A percentile compares a stretch with the other conserved stretches of the same genome.
phyloP scores from a whole-genome alignment of 2,888 invertebrate genomes.

The Euplagia quadripunctaria region DNA sequence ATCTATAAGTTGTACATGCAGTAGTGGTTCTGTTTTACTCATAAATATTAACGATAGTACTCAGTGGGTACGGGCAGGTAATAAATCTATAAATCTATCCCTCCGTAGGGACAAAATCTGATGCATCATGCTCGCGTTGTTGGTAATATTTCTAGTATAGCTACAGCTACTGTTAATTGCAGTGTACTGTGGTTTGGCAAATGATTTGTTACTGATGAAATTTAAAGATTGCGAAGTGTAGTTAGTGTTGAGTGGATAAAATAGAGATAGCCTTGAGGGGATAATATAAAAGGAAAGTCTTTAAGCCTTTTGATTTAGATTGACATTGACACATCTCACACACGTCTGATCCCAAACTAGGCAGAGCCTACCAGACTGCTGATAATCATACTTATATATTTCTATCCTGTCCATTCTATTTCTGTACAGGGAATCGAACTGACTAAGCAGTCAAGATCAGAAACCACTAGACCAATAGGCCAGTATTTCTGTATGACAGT shows the following conservation, averaged over 20 bases:
- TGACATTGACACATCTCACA: no score
- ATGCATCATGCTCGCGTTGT: constrained; percentile 13
- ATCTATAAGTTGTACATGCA: constrained; percentile 10
- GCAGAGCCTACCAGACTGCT: no score
- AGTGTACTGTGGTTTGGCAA: background rate
- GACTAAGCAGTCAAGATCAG: no score
- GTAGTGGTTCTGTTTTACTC: constrained; percentile 12
- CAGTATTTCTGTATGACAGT: background rate
- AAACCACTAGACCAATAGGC: background rate
- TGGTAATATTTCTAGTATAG: background rate
- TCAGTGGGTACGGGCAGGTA: constrained; percentile 17
- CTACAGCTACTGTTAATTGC: background rate
- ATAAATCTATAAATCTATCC: constrained; percentile 18
- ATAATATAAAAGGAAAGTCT: no score
- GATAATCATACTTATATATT: no score
- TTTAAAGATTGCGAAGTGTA: background rate
- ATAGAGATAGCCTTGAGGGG: no score
- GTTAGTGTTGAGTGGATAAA: background rate
- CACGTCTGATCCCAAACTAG: no score
- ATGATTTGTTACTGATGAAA: background rate
- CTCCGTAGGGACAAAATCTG: constrained; percentile 16
- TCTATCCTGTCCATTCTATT: no score
- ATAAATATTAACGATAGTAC: constrained; percentile 47
- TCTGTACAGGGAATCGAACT: no score
- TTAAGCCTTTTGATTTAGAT: no score